Percentiles rank a stretch among this genome's conserved stretches.
Conservation (phyloP, 1,140 invertebrate species). For the Laupala kohalensis region DNA sequence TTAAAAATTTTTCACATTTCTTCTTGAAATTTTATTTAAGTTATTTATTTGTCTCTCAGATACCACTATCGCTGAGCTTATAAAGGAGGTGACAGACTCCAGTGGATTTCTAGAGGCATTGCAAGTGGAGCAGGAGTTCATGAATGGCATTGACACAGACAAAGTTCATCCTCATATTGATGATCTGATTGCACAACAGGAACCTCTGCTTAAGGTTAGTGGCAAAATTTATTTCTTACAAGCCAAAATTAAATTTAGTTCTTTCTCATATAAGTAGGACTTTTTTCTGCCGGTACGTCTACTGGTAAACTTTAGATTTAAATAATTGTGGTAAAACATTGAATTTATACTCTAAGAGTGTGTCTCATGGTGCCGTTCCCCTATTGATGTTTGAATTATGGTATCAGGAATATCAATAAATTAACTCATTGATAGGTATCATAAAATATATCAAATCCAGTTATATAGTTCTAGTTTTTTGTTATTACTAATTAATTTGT, state of each 20-base stretch:
- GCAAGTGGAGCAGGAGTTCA: conserved; percentile 76
- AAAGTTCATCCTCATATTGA: conserved; percentile 80
- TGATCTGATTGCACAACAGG: conserved; percentile 74
- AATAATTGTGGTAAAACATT: too few species aligned
- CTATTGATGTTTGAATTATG: too few species aligned
- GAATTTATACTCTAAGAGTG: too few species aligned
- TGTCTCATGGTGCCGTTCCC: too few species aligned
- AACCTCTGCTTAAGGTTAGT: conserved; percentile 56
- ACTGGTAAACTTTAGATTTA: too few species aligned
- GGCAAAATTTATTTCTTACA: background rate
- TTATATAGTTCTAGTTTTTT: too few species aligned
- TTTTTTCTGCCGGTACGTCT: too few species aligned
- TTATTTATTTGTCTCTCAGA: conserved; percentile 31
- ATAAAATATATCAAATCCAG: too few species aligned
- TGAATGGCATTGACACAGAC: conserved; percentile 83
- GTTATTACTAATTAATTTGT: too few species aligned
- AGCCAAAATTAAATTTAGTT: background rate
- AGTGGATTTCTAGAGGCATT: conserved; percentile 51
- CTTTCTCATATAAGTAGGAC: too few species aligned
- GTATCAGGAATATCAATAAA: too few species aligned
- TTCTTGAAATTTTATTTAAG: background rate
- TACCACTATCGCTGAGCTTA: conserved; percentile 60
- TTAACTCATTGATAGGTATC: too few species aligned
- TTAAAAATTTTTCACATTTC: background rate
- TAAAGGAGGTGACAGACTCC: conserved; percentile 54